phyloP scores from a whole-genome alignment of 2,888 invertebrate genomes.

The Drosophila limbata region DNA sequence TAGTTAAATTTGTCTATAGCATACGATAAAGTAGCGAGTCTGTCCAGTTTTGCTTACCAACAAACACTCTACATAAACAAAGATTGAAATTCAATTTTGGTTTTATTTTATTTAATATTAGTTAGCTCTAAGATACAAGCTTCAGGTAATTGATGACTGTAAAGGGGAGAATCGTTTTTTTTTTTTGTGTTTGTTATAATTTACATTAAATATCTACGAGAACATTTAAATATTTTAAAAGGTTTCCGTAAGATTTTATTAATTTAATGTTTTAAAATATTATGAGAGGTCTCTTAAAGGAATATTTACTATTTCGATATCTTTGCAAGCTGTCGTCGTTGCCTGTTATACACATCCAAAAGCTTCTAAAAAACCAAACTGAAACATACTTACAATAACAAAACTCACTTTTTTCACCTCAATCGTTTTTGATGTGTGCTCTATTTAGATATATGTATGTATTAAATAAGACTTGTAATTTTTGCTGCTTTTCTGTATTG shows the following conservation, averaged over 20 bases:
- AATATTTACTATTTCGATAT: neutral
- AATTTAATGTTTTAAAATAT: neutral
- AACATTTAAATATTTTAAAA: neutral
- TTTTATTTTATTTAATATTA: neutral
- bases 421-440: slow-evolving; percentile 20
- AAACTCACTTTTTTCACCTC: slow-evolving; percentile 23
- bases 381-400: slow-evolving; percentile 25
- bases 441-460: slow-evolving; percentile 11
- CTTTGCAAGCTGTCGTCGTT: slow-evolving; percentile 44
- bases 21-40: neutral
- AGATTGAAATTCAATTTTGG: neutral
- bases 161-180: neutral
- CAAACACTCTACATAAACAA: slow-evolving; percentile 19
- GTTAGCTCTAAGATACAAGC: neutral
- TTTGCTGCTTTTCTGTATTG: slow-evolving; percentile 53
- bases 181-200: neutral
- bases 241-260: neutral
- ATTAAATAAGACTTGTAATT: slow-evolving; percentile 21
- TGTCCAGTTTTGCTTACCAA: slow-evolving; percentile 21
- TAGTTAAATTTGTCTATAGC: slow-evolving; percentile 25
- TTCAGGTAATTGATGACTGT: neutral
- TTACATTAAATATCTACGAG: neutral
- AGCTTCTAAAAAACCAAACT: slow-evolving; percentile 17
- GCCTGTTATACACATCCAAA: slow-evolving; percentile 40
- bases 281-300: neutral